A percentile compares a stretch with the other conserved stretches of the same genome.
Evolutionary conservation across 2,888 invertebrate genomes (phyloP).

Genomic region (Drosophila anceps): DNA sequence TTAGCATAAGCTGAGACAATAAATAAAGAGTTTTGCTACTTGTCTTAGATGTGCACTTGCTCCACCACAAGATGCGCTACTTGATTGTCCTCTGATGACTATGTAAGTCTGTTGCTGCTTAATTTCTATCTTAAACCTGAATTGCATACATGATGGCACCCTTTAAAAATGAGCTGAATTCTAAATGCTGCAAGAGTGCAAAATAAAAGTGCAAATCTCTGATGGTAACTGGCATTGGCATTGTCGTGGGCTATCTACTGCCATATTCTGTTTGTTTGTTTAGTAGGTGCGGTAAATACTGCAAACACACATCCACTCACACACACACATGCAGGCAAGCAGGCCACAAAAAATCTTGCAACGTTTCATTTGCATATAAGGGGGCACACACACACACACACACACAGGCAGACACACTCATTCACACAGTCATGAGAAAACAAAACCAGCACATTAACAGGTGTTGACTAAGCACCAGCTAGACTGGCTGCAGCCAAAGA

Average conservation of each 20-base stretch:
- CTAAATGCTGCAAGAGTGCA: conserved; percentile 16
- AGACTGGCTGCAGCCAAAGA: conserved; percentile 36
- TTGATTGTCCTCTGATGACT: no score
- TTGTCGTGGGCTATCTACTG: conserved; percentile 63
- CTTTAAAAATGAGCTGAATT: background rate
- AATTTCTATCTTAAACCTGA: no score
- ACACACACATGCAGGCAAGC: background rate
- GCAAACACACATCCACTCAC: conserved; percentile 30
- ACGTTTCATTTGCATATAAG: conserved; percentile 73
- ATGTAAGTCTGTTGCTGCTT: no score
- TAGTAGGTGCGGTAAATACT: conserved; percentile 61
- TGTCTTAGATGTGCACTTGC: no score
- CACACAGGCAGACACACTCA: conserved; percentile 3
- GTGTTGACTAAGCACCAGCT: conserved; percentile 77
- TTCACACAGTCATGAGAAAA: conserved; percentile 30
- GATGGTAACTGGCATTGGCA: conserved; percentile 41
- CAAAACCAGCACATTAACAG: conserved; percentile 75
- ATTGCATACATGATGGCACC: background rate
- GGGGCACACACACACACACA: conserved; percentile 14
- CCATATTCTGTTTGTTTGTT: conserved; percentile 68
- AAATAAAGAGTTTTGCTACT: no score
- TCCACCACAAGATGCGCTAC: no score
- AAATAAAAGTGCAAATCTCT: conserved; percentile 22
- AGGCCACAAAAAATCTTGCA: conserved; percentile 41
- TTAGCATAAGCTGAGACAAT: no score